phyloP scores from a whole-genome alignment of 2,797 vertebrate species.

The Sebastes matsubarae region DNA sequence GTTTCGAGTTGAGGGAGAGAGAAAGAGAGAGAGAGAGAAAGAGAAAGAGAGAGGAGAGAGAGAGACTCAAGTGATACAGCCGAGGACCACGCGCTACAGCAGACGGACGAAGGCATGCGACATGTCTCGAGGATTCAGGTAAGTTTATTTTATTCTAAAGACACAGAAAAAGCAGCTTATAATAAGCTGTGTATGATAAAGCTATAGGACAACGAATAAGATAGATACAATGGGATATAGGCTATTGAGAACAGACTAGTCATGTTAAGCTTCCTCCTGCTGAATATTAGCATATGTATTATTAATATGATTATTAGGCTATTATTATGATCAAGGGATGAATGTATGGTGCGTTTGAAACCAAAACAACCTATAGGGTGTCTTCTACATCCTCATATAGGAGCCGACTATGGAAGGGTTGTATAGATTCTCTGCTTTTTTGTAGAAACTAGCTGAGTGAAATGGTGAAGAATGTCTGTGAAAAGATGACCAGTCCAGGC shows the following conservation, averaged over 20 bases:
- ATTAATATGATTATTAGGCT: not conserved
- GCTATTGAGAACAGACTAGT: not conserved
- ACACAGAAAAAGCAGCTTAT: not conserved
- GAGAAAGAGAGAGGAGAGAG: not conserved
- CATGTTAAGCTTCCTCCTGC: not conserved
- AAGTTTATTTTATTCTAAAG: constrained; percentile 50
- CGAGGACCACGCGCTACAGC: constrained; percentile 78
- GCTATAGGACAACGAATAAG: not conserved
- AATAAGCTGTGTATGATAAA: not conserved
- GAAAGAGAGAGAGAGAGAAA: constrained; percentile 2
- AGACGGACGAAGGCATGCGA: constrained; percentile 74
- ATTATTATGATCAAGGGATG: not conserved
- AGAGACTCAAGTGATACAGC: constrained; percentile 80
- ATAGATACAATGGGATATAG: not conserved
- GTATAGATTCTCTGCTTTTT: not conserved
- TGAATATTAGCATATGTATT: not conserved
- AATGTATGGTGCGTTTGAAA: not conserved
- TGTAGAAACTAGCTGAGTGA: not conserved
- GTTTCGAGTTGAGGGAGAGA: constrained; percentile 24
- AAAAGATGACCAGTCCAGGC: constrained; percentile 7
- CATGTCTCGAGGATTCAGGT: constrained; percentile 86
- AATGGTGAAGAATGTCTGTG: constrained; percentile 9
- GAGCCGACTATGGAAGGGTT: not conserved
- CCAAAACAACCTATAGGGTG: not conserved
- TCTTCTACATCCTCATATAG: not conserved